Evolutionary conservation across 1,140 invertebrate genomes (phyloP).

Genomic region (Aphidius gifuensis): DNA sequence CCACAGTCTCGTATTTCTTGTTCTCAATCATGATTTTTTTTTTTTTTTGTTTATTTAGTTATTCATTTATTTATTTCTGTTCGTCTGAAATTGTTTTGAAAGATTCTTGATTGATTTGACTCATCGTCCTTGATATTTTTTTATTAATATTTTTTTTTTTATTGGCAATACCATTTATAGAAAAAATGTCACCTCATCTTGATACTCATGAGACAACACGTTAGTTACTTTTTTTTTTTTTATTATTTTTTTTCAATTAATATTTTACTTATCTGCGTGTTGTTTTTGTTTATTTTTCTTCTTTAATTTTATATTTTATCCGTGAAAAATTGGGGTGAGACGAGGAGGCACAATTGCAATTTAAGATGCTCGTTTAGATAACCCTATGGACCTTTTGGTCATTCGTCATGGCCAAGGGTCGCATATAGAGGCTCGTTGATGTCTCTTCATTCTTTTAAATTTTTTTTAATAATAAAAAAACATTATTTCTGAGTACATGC

Average conservation of each 20-base stretch:
- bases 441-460: slow-evolving; percentile 8
- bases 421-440: slow-evolving; percentile 7
- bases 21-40: slow-evolving; percentile 1
- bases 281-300: neutral
- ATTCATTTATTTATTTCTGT: neutral
- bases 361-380: slow-evolving; percentile 45
- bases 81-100: slow-evolving; percentile 1
- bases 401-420: slow-evolving; percentile 36
- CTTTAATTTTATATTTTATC: neutral
- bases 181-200: slow-evolving; percentile 3
- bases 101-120: slow-evolving; percentile 16
- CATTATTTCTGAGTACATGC: slow-evolving; percentile 2
- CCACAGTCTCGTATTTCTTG: neutral
- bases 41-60: neutral
- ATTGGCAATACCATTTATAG: slow-evolving; percentile 7
- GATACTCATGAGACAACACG: neutral
- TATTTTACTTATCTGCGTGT: neutral
- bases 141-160: neutral
- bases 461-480: neutral
- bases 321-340: neutral
- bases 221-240: slow-evolving; percentile 2
- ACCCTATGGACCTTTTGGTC: slow-evolving; percentile 20
- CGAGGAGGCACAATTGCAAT: slow-evolving; percentile 27
- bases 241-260: neutral
- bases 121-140: slow-evolving; percentile 18